These are phyloP conservation scores for Sphyrna mokarran DNA, from an alignment of 2,113 vertebrate species.

Conservation along the genomic window DNA sequence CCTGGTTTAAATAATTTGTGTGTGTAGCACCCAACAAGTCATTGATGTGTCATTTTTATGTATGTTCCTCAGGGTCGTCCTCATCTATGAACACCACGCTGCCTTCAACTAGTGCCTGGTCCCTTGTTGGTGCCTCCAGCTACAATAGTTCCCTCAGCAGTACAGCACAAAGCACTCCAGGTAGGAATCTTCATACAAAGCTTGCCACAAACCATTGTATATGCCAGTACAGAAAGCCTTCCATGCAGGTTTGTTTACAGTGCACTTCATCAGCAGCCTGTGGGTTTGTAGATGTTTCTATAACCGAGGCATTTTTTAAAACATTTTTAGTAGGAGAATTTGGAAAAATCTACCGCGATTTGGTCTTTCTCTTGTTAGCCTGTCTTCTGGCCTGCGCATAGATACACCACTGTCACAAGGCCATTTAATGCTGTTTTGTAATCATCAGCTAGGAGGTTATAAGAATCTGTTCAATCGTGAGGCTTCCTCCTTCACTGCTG, in stretches of 20 bases:
- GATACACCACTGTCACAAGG: not conserved
- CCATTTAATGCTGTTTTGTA: not conserved
- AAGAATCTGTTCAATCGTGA: not conserved
- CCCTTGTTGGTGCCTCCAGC: conserved; percentile 99
- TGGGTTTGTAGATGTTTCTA: not conserved
- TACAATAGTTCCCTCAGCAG: conserved; percentile 98
- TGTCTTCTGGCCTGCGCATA: too few species aligned
- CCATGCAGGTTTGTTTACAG: not conserved
- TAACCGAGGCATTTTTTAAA: not conserved
- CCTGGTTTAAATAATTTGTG: not conserved
- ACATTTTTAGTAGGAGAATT: not conserved
- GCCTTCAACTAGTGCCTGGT: conserved; percentile 99
- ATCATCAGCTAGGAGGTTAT: not conserved
- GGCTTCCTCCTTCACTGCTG: not conserved
- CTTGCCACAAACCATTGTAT: not conserved
- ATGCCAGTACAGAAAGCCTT: not conserved
- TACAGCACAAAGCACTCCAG: conserved; percentile 99
- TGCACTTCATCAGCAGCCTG: not conserved
- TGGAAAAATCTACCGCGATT: not conserved
- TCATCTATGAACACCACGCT: conserved; percentile 99
- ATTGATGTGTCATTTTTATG: not conserved
- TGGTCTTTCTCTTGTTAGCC: not conserved
- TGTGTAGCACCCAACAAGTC: not conserved
- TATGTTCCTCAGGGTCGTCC: conserved; percentile 75
- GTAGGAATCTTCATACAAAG: conserved; percentile 48